Evolutionary conservation across 2,797 vertebrate genomes (phyloP), one percentile per base, ranked within the genome.

Genomic region (Adelosebastes latens): DNA sequence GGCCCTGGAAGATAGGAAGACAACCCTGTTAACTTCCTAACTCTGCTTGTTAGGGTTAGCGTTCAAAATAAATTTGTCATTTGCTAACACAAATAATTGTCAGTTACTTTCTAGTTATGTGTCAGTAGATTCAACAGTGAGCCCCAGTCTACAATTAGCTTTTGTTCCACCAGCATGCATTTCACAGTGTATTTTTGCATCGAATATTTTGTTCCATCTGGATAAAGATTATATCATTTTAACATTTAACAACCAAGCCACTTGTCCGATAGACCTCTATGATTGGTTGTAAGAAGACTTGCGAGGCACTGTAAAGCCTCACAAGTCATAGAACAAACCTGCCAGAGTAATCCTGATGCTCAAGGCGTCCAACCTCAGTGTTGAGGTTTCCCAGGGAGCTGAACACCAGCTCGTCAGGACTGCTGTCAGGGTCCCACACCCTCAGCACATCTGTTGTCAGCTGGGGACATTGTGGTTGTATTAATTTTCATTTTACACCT

Each of bases 381-480:
- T 92, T 96, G 75, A 96, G 81, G 87, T 96, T 95, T 69, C 96
- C 97, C 84, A 98, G 94, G 62, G 97, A 88, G 69, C 94, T 96
- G 88, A 99, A 94, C 61, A 92, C 85, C 76, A 99, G 94, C 53
- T 87, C 87, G n/a, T 74, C 81, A 61, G 95, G 88, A 77, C 93
- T 94, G 0, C 94, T 97, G 91, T 98, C 97, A n/a, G 95, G 91
- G 81, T 99, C 97, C 3, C 87, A 90, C 79, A 96, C 95, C 70
- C 93, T 94, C 80, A 97, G 83, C 72, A 96, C 61, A 70, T 96
- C 94, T 77, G 87, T 88, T 58, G 91, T 96, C 72, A 98, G 83
- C 87, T 79, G 58, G 12, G 39, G 59, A 79, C 20, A 87, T 76
- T 77, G 10, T 27, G 5, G 22, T 60, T 63, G 5, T 5, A 65